Base-by-base conservation (phyloP, 2,888 invertebrate species). In the Cecidostiba fungosa region DNA sequence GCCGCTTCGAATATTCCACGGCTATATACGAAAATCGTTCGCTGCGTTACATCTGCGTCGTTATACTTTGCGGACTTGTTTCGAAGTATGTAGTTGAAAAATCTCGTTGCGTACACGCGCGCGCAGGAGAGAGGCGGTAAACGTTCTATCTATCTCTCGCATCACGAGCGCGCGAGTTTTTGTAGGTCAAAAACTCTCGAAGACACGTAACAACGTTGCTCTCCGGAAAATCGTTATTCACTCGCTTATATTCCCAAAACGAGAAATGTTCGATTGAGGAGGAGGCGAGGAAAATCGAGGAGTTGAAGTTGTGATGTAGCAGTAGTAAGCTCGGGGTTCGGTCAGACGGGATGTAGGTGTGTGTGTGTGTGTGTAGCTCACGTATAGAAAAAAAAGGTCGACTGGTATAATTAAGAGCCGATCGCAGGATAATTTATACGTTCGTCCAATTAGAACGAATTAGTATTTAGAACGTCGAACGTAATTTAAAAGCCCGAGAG, bases 1-100 rank as follows among this genome's bases (percentile, higher is more conserved):
- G 82, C 83, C 82, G 82, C 83, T 72, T 72, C 83, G 72, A 59
- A 82, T 82, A 82, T 82, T 82, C 76, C 82, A n/a, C n/a, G n/a
- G n/a, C n/a, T n/a, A 62, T 66, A 14, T 10, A 66, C 73, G 73
- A 73, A 43, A 73, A 73, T 73, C 23, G 43, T 26, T 39, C 23
- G 47, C 10, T n/a, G 16, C 29, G 12, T 29, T 23, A 43, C 5
- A 16, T 10, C n/a, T 72, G 10, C 72, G n/a, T 59, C 54, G n/a
- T 59, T 59, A n/a, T n/a, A 59, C 54, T 59, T 59, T n/a, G 2
- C 8, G 54, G 6, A 59, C 54, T 59, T n/a, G 54, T 59, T 50
- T 43, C 43, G 12, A 43, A 43, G 12, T n/a, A n/a, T n/a, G n/a
- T 43, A 43, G 43, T 50, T 59, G 54, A 59, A 59, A 59, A 59